Base-by-base conservation (phyloP, 2,113 vertebrate genomes). In the Macrotis lagotis region DNA sequence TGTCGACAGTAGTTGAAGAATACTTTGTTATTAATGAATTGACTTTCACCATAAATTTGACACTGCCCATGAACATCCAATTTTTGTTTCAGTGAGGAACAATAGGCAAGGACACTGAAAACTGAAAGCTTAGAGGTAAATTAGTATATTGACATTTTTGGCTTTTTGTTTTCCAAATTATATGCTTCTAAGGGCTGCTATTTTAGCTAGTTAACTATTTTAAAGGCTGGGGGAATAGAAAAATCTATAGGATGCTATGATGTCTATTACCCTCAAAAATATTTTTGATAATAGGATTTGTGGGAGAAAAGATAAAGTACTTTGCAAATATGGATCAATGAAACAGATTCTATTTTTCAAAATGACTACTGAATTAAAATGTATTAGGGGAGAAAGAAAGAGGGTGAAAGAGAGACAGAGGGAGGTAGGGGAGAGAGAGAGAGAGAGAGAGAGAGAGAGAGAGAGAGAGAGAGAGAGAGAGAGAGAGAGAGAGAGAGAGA, bases 101-200 rank as follows among this genome's bases (percentile, higher is more conserved):
- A 83, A 83, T n/a, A 66, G 95, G 49, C 50, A 95, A 89, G 8
- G n/a, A 93, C 47, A 88, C 31, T 88, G 9, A 28, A 26, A 91
- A 26, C 89, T n/a, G 74, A 48, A 93, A 92, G 37, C 90, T n/a
- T 52, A 83, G 93, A 92, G 26, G 89, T 16, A 95, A 93, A 92
- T 90, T 0, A 1, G n/a, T 28, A 52, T 44, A 14, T 66, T 83
- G 90, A 19, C 37, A 83, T 44, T 83, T 83, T 83, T 83, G 16
- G 66, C 37, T 8, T 83, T 83, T 83, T n/a, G 25, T 90, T 74
- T 90, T 97, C 51, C 94, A 50, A 92, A 53, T 48, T 6, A 51
- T 90, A 92, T 53, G 90, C 90, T 95, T 94, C 93, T 91, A 95
- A 94, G 94, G 47, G 53, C 22, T 49, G 44, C 92, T 47, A 93